Conservation (phyloP, 2,797 vertebrate species). For the Sciurus carolinensis region DNA sequence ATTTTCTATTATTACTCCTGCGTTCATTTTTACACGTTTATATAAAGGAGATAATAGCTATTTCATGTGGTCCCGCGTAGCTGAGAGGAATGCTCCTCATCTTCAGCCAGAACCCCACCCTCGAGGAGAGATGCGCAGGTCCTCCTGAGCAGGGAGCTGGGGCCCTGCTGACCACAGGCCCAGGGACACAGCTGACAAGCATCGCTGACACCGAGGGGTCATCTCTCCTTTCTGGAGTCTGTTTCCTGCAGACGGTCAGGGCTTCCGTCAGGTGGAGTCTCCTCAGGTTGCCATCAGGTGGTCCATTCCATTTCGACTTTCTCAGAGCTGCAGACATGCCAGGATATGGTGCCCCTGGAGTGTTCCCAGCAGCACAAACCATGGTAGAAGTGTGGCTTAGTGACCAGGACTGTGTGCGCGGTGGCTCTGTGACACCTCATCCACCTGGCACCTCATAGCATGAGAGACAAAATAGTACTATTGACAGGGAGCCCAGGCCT, state of each 20-base stretch:
- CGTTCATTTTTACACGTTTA: too few species aligned
- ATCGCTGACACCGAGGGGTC: not conserved
- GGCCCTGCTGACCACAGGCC: too few species aligned
- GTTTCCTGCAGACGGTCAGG: accelerated
- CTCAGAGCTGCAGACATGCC: not conserved
- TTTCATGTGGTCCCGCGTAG: too few species aligned
- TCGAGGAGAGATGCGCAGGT: not conserved
- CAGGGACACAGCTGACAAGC: not conserved
- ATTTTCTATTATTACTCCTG: too few species aligned
- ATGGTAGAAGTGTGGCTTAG: not conserved
- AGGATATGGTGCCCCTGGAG: accelerated
- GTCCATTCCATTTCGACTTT: not conserved
- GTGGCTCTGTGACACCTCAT: not conserved
- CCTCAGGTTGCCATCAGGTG: too few species aligned
- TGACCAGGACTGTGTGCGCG: not conserved
- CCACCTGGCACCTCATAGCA: too few species aligned
- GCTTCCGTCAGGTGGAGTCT: not conserved
- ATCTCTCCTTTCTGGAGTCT: accelerated
- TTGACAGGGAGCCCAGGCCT: not conserved
- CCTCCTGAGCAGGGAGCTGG: not conserved
- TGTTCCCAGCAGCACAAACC: not conserved
- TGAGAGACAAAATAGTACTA: not conserved
- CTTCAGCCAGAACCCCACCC: too few species aligned
- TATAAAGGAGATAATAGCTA: not conserved
- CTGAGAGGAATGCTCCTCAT: not conserved